Percentiles rank a stretch among this genome's conserved stretches.
phyloP scores from a whole-genome alignment of 2,797 vertebrate genomes.

The Coccyzus lansbergi region DNA sequence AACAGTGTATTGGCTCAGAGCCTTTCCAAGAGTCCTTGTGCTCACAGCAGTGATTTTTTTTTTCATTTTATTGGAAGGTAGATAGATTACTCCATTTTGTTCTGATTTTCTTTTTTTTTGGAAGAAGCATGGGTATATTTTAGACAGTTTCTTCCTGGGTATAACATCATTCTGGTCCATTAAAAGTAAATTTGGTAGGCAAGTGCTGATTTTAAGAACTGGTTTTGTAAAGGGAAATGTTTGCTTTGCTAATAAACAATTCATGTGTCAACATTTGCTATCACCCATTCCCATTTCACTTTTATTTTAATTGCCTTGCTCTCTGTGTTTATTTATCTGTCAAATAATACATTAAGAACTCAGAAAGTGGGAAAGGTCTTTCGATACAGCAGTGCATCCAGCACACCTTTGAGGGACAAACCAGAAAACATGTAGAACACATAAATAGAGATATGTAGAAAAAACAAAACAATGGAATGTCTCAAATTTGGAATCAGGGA shows the following conservation, averaged over 20 bases:
- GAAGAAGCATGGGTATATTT: neutral
- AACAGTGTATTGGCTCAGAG: neutral
- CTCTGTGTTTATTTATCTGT: neutral
- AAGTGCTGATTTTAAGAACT: conserved; percentile 9
- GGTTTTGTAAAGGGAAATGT: neutral
- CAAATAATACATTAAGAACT: neutral
- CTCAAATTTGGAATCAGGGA: neutral
- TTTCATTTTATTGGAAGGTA: conserved; percentile 10
- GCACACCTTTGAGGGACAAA: neutral
- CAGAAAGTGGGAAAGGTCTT: neutral
- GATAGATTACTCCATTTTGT: neutral
- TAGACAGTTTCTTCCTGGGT: neutral
- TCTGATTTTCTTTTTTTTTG: neutral
- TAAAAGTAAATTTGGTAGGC: conserved; percentile 1
- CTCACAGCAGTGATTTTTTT: neutral
- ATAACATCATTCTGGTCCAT: neutral
- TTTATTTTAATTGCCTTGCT: neutral
- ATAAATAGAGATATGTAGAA: too few relatives aligned
- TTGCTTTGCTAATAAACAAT: neutral
- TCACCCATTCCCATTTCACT: neutral
- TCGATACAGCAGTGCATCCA: neutral
- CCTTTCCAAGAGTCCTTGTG: neutral
- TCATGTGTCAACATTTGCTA: neutral
- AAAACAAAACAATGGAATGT: neutral
- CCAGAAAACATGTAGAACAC: neutral